Base-by-base conservation (phyloP, 2,797 vertebrate genomes). In the Melanotaenia maccullochi region DNA sequence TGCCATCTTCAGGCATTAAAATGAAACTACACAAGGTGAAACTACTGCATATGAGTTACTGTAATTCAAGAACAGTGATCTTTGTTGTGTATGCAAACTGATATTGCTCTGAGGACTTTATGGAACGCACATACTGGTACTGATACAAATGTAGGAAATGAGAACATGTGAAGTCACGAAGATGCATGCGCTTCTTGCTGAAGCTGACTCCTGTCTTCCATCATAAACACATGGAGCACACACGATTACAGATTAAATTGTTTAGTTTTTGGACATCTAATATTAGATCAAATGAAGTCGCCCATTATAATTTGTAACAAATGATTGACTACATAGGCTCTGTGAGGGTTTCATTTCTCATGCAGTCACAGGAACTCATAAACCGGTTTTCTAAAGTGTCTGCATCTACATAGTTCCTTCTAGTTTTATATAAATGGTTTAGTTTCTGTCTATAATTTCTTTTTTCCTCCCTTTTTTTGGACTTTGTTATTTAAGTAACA, bases 1-100 rank as follows among this genome's bases (percentile, higher is more conserved):
- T 94, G 93, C 94, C 94, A 93, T 93, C 94, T 93, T 79, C 87
- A 90, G 94, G 90, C 42, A 68, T 59, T 58, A 38, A 62, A 24
- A 28, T 14, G 3, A 40, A 63, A 68, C 9, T 52, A 18, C 51
- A 51, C 30, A 16, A 5, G 7, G 20, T 40, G 32, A 72, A 60
- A 65, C 9, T 9, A 52, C 36, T 65, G n/a, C 11, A 24, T 6
- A 66, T 42, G 28, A 56, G 5, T 57, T 18, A 77, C n/a, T 76
- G 73, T 47, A 68, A 77, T 63, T 20, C 30, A 67, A 69, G 42
- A 13, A 42, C 35, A 54, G 49, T 2, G 33, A 60, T 65, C 6
- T 35, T 54, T 55, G 25, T 52, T 38, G 47, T 56, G 4, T 40
- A 74, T 74, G 33, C 69, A 76, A 49, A 83, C 5, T 67, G 66